Percentiles rank a stretch among this genome's conserved stretches.
Evolutionary conservation across 2,113 vertebrate species (phyloP).

Genomic region (Anolis sagrei): DNA sequence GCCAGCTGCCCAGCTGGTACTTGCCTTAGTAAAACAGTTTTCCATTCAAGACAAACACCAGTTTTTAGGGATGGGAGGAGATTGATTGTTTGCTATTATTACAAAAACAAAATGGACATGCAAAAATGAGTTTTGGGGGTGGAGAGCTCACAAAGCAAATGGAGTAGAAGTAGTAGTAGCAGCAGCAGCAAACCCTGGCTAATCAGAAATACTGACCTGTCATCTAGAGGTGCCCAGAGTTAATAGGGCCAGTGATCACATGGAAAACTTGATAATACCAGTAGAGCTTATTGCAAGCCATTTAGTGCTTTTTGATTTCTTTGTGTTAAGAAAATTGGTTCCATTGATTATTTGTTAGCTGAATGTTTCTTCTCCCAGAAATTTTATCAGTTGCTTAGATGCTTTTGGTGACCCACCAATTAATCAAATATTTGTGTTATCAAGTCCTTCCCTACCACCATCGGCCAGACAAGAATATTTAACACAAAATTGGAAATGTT

Average conservation of each 20-base stretch:
- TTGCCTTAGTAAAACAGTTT: no score
- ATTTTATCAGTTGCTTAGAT: not conserved
- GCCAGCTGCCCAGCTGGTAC: no score
- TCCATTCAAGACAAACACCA: no score
- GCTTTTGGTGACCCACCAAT: constrained; percentile 3
- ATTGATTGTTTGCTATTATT: no score
- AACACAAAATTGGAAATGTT: constrained; percentile 5
- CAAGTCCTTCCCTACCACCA: not conserved
- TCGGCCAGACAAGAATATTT: not conserved
- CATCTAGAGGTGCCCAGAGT: constrained; percentile 17
- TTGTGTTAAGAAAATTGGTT: not conserved
- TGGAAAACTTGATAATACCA: constrained; percentile 26
- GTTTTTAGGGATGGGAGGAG: no score
- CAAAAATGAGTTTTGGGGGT: no score
- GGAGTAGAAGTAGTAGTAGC: no score
- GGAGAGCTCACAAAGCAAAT: not conserved
- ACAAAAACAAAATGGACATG: no score
- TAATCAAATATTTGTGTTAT: not conserved
- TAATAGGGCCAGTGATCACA: not conserved
- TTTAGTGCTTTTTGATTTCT: constrained; percentile 5
- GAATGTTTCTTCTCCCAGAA: constrained; percentile 27
- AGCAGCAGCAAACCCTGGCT: not conserved
- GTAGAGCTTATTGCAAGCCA: constrained; percentile 17
- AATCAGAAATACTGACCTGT: constrained; percentile 6
- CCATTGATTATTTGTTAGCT: constrained; percentile 22